Evolutionary conservation across 1,140 invertebrate genomes (phyloP).

Genomic region (Cherax quadricarinatus): DNA sequence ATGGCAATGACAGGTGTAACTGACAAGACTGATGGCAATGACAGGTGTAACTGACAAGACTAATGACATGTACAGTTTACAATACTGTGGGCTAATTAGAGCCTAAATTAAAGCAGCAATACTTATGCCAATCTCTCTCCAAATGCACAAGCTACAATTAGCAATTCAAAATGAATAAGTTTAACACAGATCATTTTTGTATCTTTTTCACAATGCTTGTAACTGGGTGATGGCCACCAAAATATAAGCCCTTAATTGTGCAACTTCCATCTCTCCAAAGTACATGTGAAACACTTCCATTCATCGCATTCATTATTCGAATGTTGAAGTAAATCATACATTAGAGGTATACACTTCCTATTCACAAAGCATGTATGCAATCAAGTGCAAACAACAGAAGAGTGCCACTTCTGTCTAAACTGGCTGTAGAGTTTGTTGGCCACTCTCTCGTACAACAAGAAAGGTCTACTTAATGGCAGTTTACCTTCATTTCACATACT

Average conservation of each 20-base stretch:
- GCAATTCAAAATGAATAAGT: too few species aligned
- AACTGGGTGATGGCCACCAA: neutral
- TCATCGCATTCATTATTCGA: neutral
- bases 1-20: too few species aligned
- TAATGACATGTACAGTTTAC: too few species aligned
- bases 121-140: neutral
- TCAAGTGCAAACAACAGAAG: neutral
- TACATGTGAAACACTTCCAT: neutral
- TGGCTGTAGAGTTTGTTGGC: neutral
- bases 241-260: neutral
- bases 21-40: too few species aligned
- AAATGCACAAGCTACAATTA: too few species aligned
- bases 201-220: neutral
- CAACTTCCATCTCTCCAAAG: neutral
- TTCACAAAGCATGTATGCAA: neutral
- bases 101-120: neutral
- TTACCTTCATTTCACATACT: neutral
- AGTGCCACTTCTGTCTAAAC: neutral
- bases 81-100: neutral
- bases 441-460: neutral
- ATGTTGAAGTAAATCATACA: neutral
- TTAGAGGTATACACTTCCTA: neutral
- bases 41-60: too few species aligned
- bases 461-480: neutral
- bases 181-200: neutral